Evolutionary conservation across 2,797 vertebrate species (phyloP), one percentile per base, ranked within the genome.

Genomic region (Pipistrellus kuhlii): DNA sequence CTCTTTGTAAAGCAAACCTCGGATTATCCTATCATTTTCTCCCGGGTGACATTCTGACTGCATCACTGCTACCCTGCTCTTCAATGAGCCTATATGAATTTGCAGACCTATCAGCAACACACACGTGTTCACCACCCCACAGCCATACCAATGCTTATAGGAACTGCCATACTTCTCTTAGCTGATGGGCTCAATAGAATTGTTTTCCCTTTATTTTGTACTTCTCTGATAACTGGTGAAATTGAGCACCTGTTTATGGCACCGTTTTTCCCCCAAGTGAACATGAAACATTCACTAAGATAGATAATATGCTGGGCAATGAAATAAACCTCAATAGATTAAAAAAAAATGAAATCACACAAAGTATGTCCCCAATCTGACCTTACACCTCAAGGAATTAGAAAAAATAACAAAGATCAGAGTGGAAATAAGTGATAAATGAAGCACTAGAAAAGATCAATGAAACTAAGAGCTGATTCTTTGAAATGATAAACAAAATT

Each of bases 1-100:
- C 77, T 91, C 82, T 87, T 84, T 90, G 66, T 84, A 87, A 81
- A 87, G 89, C 59, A 84, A 82, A 68, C 35, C 66, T 94, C 86
- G 75, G 90, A 88, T 91, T 88, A 85, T 85, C 44, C 75, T 82
- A 57, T 77, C 77, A 72, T 76, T 73, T 96, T 78, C 91, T 89
- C 64, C 75, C 59, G 95, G 62, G 66, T 72, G 66, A 89, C 41
- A 93, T n/a, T 7, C 18, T 69, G 55, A 83, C 53, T 46, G 48
- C 41, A 85, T 90, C 72, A 82, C 46, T 72, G 32, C 71, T 86
- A 3, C 62, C 35, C 66, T 68, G 46, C 53, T 95, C 46, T 87
- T 89, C 41, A 53, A 72, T 32, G 38, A 88, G 41, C 13, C 72
- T 55, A 0, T n/a, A 17, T 90, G 64, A 80, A 86, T 94, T 81